These are phyloP conservation scores for Drosophila kuntzei DNA, from an alignment of 2,888 invertebrate species.

Conservation along the genomic window DNA sequence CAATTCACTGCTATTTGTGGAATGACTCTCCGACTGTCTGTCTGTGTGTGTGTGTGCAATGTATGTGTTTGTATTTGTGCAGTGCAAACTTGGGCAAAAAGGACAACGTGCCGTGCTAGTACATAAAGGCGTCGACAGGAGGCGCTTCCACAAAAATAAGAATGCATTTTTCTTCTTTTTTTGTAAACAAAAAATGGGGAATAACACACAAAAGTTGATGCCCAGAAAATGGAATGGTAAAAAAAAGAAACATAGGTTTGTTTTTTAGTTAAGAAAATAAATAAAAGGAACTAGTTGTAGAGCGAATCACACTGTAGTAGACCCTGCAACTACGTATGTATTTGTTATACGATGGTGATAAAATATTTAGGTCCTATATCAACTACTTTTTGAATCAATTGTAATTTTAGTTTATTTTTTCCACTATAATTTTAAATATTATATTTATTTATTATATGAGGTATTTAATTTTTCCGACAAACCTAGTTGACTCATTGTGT, in stretches of 20 bases:
- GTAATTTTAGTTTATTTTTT: no score
- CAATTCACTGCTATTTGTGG: constrained; percentile 44
- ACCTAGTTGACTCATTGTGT: no score
- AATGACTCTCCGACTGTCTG: constrained; percentile 22
- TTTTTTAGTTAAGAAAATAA: constrained; percentile 25
- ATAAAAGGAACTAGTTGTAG: background rate
- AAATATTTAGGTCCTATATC: no score
- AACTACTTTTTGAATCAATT: no score
- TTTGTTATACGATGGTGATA: background rate
- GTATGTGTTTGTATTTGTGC: constrained; percentile 19
- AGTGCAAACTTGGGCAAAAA: constrained; percentile 57
- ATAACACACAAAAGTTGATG: constrained; percentile 58
- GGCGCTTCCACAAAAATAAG: constrained; percentile 29
- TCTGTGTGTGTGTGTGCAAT: constrained; percentile 11
- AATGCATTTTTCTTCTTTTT: constrained; percentile 21
- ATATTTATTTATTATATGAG: no score
- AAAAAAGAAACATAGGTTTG: constrained; percentile 32
- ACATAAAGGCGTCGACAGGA: constrained; percentile 47
- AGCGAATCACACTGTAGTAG: background rate
- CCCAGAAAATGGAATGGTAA: constrained; percentile 17
- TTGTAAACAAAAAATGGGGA: constrained; percentile 32
- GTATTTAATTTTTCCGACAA: no score
- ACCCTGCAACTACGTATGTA: no score
- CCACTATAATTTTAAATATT: no score
- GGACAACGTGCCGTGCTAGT: constrained; percentile 58